Conservation (phyloP, 2,113 vertebrate species). For the Salminus brasiliensis region DNA sequence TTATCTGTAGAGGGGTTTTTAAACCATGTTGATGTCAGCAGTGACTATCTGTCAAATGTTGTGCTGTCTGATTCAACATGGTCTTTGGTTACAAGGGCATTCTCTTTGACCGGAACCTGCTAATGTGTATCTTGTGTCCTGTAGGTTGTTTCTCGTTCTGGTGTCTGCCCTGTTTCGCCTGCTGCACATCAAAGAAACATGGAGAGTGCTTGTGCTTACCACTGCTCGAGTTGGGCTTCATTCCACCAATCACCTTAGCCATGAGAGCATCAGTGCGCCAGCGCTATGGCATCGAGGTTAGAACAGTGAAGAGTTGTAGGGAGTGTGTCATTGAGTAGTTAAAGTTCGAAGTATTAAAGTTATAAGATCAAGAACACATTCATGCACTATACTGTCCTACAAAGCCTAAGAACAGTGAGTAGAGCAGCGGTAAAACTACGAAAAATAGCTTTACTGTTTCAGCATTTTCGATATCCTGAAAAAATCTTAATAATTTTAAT, state of each 20-base stretch:
- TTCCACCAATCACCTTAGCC: slow-evolving; percentile 64
- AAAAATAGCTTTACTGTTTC: too few relatives aligned
- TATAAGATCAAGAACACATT: background rate
- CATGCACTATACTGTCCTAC: background rate
- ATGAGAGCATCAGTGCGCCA: slow-evolving; percentile 62
- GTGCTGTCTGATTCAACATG: background rate
- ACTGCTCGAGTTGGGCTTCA: slow-evolving; percentile 66
- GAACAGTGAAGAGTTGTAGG: background rate
- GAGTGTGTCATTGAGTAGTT: background rate
- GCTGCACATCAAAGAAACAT: slow-evolving; percentile 60
- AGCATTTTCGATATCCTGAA: too few relatives aligned
- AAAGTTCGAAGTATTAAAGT: background rate
- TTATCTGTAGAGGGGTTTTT: too few relatives aligned
- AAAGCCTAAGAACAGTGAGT: too few relatives aligned
- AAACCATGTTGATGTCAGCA: too few relatives aligned
- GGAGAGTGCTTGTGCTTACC: slow-evolving; percentile 76
- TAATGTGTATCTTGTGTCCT: background rate
- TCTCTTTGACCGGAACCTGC: background rate
- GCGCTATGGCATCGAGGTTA: slow-evolving; percentile 67
- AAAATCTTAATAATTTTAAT: too few relatives aligned
- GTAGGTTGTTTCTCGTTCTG: slow-evolving; percentile 75
- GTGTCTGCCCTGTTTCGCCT: slow-evolving; percentile 74
- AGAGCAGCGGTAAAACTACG: too few relatives aligned
- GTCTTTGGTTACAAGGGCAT: background rate
- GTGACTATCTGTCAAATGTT: too few relatives aligned